Evolutionary conservation across 2,113 vertebrate genomes (phyloP).

Genomic region (Seriola rivoliana): DNA sequence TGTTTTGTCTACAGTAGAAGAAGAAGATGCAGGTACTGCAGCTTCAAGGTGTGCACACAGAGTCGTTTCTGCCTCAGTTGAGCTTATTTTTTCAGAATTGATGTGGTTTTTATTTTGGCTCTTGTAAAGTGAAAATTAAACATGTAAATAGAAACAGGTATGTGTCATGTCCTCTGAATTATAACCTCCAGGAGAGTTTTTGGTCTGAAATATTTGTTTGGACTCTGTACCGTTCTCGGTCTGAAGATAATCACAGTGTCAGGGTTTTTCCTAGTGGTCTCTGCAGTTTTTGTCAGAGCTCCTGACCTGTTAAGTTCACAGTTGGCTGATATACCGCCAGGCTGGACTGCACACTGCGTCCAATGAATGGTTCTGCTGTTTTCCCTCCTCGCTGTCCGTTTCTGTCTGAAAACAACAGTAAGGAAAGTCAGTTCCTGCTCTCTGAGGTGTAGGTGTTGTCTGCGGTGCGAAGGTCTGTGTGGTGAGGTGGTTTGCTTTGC

Average conservation of each 20-base stretch:
- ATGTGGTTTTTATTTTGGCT: too few species aligned
- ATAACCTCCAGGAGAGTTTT: too few species aligned
- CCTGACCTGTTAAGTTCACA: neutral
- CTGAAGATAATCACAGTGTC: neutral
- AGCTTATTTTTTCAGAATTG: too few species aligned
- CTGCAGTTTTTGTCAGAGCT: neutral
- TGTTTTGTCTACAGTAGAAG: neutral
- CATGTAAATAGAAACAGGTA: too few species aligned
- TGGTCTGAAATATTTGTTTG: too few species aligned
- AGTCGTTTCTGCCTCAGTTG: too few species aligned
- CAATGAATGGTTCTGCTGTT: conserved; percentile 4
- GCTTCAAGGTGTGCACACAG: too few species aligned
- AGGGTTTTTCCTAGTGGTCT: neutral
- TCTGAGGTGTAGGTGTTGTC: conserved; percentile 3
- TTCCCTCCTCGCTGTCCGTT: neutral
- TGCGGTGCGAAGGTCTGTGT: neutral
- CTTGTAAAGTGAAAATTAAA: too few species aligned
- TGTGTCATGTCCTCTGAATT: too few species aligned
- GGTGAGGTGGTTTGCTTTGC: neutral
- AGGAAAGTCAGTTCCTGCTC: neutral
- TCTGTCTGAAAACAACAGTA: neutral
- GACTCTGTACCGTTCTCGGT: neutral
- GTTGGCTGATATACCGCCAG: neutral
- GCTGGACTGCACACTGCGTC: too few species aligned
- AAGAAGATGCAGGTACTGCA: neutral